Percentiles rank a stretch among this genome's conserved stretches.
Evolutionary conservation across 2,113 vertebrate genomes (phyloP).

Genomic region (Erythrolamprus reginae): DNA sequence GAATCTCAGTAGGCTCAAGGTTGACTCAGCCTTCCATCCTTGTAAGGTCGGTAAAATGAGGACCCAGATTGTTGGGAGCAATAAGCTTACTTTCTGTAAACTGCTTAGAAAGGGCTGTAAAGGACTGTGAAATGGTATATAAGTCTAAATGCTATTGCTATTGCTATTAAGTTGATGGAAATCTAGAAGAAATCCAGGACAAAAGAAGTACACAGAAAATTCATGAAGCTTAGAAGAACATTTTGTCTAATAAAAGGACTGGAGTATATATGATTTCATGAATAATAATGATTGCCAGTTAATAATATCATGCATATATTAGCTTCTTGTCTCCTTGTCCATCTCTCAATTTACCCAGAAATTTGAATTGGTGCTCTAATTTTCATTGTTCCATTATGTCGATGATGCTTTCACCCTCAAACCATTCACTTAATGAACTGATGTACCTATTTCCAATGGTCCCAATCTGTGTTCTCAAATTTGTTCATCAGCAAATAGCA

Average conservation of each 20-base stretch:
- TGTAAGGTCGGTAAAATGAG: too few species aligned
- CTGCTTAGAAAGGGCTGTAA: too few species aligned
- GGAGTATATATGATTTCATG: conserved; percentile 36
- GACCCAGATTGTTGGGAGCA: too few species aligned
- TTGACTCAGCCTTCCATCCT: too few species aligned
- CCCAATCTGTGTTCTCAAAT: conserved; percentile 62
- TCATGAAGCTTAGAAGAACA: conserved; percentile 47
- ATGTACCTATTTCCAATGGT: conserved; percentile 60
- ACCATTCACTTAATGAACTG: conserved; percentile 60
- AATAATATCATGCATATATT: conserved; percentile 33
- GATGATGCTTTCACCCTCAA: conserved; percentile 63
- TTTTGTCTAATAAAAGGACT: conserved; percentile 32
- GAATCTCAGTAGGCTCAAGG: too few species aligned
- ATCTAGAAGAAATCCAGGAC: background rate
- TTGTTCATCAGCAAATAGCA: conserved; percentile 58
- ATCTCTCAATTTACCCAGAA: conserved; percentile 61
- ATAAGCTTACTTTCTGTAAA: too few species aligned
- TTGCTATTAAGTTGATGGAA: background rate
- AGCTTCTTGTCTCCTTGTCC: conserved; percentile 45
- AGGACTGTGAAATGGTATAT: too few species aligned
- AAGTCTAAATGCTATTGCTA: too few species aligned
- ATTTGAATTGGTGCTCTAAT: conserved; percentile 66
- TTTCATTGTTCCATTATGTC: conserved; percentile 61
- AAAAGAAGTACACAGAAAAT: background rate
- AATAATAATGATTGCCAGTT: conserved; percentile 43